Base-by-base conservation (phyloP, 2,888 invertebrate species). In the Diachrysia chrysitis region DNA sequence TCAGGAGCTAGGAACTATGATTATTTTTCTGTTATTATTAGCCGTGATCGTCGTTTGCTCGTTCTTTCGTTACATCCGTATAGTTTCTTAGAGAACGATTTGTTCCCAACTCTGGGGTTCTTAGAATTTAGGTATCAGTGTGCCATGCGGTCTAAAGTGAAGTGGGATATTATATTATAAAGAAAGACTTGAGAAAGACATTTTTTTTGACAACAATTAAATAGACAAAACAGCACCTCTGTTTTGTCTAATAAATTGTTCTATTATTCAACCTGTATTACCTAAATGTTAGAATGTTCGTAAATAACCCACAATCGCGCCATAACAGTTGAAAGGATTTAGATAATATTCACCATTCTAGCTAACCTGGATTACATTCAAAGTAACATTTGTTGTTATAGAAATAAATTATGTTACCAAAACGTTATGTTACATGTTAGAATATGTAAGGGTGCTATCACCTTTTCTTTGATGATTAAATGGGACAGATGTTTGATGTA, bases 271-370 rank as follows among this genome's bases (percentile, higher is more conserved):
- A 42, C 42, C 42, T 42, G 42, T 42, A n/a, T n/a, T n/a, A 16
- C 14, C n/a, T n/a, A n/a, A 42, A 42, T 42, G 42, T 42, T 42
- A 6, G 12, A n/a, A 42, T n/a, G 42, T 42, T 42, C 42, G 42
- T 42, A 42, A 42, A 42, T 42, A 42, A 6, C 42, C 42, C 42
- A 42, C 42, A 42, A 42, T 42, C 42, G 42, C n/a, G 42, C 42
- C 42, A 42, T 42, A 42, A 42, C 42, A n/a, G 42, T 42, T 42
- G n/a, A 42, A 16, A 6, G n/a, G 42, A 16, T 42, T 42, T 42
- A 42, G 42, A 42, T 42, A n/a, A 42, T 42, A 42, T 42, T 42
- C n/a, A 42, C n/a, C 42, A n/a, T 42, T 6, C 42, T n/a, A n/a
- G n/a, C 42, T n/a, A 4, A n/a, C 42, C 42, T 42, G 42, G 42